Evolutionary conservation across 2,113 vertebrate genomes (phyloP).

Genomic region (Acanthochromis polyacanthus): DNA sequence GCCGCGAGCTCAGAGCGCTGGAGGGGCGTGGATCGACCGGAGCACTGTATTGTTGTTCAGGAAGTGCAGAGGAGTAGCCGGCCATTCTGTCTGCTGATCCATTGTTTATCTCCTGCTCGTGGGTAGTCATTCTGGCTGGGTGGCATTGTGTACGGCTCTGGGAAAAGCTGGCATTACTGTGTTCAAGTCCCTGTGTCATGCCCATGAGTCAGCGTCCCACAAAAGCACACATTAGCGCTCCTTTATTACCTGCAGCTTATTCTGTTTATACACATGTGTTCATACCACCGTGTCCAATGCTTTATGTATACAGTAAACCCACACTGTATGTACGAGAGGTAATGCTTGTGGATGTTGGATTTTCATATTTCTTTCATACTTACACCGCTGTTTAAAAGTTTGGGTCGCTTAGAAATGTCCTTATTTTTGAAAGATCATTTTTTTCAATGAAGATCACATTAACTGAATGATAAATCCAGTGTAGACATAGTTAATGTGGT

Average conservation of each 20-base stretch:
- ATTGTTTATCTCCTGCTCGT: conserved; percentile 76
- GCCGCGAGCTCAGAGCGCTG: conserved; percentile 44
- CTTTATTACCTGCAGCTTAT: neutral
- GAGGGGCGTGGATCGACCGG: conserved; percentile 61
- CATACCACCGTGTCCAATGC: neutral
- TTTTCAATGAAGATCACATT: no score
- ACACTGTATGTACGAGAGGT: no score
- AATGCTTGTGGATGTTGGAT: no score
- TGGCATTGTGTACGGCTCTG: conserved; percentile 64
- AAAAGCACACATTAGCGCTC: neutral
- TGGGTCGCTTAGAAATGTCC: no score
- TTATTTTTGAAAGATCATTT: no score
- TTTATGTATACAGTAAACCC: no score
- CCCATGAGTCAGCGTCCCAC: conserved; percentile 7
- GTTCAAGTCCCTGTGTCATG: conserved; percentile 44
- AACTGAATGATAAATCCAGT: no score
- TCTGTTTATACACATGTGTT: neutral
- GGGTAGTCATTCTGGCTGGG: conserved; percentile 63
- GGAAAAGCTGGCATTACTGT: conserved; percentile 54
- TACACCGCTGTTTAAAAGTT: no score
- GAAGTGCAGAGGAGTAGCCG: conserved; percentile 78
- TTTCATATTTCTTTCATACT: no score
- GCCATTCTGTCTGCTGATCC: conserved; percentile 61
- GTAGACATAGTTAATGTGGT: no score
- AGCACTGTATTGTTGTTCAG: conserved; percentile 79